These are phyloP conservation scores for Henicopernis longicauda DNA, from an alignment of 2,113 vertebrate species.

Conservation along the genomic window DNA sequence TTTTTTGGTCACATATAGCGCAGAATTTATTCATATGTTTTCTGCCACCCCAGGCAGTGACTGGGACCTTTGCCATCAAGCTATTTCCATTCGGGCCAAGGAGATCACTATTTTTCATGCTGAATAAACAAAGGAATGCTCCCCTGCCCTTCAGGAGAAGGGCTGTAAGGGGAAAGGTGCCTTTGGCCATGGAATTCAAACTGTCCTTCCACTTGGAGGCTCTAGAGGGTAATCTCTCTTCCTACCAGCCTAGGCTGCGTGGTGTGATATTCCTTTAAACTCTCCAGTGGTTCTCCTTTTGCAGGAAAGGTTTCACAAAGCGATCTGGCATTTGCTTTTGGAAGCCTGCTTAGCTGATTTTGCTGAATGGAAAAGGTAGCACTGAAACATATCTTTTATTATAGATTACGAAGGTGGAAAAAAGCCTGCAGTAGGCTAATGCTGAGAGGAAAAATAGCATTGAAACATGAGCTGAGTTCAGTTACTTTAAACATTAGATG, in stretches of 20 bases:
- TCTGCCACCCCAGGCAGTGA: background rate
- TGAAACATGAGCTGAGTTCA: conserved; percentile 33
- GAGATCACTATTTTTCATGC: background rate
- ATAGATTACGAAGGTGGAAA: conserved; percentile 17
- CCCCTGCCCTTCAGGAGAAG: background rate
- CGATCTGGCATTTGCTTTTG: conserved; percentile 22
- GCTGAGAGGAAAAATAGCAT: conserved; percentile 30
- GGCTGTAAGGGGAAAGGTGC: background rate
- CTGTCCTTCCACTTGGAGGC: background rate
- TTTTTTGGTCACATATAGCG: background rate
- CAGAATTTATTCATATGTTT: background rate
- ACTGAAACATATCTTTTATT: conserved; percentile 31
- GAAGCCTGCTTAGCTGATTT: conserved; percentile 36
- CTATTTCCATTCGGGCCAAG: background rate
- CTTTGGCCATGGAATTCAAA: background rate
- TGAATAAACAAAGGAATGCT: background rate
- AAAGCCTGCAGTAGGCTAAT: conserved; percentile 21
- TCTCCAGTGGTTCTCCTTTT: conserved; percentile 12
- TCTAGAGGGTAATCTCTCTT: background rate
- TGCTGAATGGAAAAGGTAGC: conserved; percentile 24
- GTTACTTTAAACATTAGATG: conserved; percentile 26
- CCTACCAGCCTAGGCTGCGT: background rate
- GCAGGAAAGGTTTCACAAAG: background rate
- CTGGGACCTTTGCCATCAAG: background rate
- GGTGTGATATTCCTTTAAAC: conserved; percentile 15